Conservation (phyloP, 2,113 vertebrate species). For the Limanda limanda region DNA sequence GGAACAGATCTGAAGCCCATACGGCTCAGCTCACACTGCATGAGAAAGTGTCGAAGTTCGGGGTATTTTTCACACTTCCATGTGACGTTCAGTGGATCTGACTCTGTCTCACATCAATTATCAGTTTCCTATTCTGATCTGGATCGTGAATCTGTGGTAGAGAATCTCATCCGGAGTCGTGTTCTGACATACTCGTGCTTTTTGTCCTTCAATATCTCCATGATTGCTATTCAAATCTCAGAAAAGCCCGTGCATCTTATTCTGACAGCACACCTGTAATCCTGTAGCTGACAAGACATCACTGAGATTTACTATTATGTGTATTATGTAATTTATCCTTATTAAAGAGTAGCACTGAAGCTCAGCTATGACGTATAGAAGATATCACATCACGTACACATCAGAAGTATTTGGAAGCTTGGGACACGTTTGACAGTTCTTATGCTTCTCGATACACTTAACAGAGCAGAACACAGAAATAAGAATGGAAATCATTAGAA, state of each 20-base stretch:
- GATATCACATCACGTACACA: background rate
- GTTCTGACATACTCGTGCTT: background rate
- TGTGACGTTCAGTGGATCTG: too few species aligned
- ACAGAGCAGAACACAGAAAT: too few species aligned
- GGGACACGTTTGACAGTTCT: too few species aligned
- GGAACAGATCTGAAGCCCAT: background rate
- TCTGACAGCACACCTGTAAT: slow-evolving; percentile 24
- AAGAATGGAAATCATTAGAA: too few species aligned
- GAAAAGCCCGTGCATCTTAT: background rate
- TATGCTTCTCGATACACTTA: too few species aligned
- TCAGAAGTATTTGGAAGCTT: too few species aligned
- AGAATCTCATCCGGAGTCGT: background rate
- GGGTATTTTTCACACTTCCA: background rate
- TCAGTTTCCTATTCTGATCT: too few species aligned
- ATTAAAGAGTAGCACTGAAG: slow-evolving; percentile 20
- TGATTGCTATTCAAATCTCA: background rate
- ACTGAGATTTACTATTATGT: slow-evolving; percentile 10
- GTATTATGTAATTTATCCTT: slow-evolving; percentile 16
- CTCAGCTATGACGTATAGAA: background rate
- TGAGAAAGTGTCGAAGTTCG: background rate
- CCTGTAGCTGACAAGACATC: slow-evolving; percentile 33
- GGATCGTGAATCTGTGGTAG: too few species aligned
- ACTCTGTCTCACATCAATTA: too few species aligned
- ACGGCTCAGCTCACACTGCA: background rate
- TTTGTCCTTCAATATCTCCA: too few species aligned